Percentiles rank a stretch among this genome's conserved stretches.
Evolutionary conservation across 1,140 invertebrate species (phyloP).

Genomic region (Drosophila mayri): DNA sequence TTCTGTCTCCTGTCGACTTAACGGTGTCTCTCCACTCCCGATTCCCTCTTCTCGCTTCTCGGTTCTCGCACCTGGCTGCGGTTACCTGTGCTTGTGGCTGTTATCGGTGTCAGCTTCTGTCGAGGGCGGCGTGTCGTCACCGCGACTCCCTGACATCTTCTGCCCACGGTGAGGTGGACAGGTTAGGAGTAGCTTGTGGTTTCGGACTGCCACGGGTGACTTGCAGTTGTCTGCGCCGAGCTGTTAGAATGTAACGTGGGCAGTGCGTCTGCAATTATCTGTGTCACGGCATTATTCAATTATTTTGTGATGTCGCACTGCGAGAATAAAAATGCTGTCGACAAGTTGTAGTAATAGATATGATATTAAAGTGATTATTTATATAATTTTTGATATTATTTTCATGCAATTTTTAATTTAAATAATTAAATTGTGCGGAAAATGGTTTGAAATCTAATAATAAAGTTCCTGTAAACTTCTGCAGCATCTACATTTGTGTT

Average conservation of each 20-base stretch:
- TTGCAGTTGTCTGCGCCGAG: slow-evolving; percentile 23
- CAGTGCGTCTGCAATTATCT: slow-evolving; percentile 39
- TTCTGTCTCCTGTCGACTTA: slow-evolving; percentile 55
- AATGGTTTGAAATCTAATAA: neutral
- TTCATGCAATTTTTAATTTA: neutral
- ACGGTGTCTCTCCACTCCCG: slow-evolving; percentile 21
- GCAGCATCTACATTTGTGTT: neutral
- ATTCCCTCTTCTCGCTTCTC: neutral
- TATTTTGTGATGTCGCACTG: slow-evolving; percentile 26
- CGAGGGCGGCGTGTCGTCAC: slow-evolving; percentile 33
- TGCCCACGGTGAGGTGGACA: slow-evolving; percentile 54
- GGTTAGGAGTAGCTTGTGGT: slow-evolving; percentile 37
- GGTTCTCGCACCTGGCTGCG: slow-evolving; percentile 26
- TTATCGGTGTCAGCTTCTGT: slow-evolving; percentile 49
- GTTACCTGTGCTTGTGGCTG: slow-evolving; percentile 17
- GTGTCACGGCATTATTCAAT: slow-evolving; percentile 62
- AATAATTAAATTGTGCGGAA: neutral
- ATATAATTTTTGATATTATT: neutral
- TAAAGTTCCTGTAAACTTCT: neutral
- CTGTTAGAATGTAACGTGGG: slow-evolving; percentile 44
- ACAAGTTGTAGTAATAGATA: neutral
- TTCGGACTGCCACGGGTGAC: slow-evolving; percentile 30
- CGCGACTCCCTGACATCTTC: slow-evolving; percentile 39
- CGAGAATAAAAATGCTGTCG: neutral
- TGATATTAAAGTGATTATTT: neutral